These are phyloP conservation scores for Brachionus rotundiformis DNA, from an alignment of 1,140 invertebrate species.

Conservation along the genomic window DNA sequence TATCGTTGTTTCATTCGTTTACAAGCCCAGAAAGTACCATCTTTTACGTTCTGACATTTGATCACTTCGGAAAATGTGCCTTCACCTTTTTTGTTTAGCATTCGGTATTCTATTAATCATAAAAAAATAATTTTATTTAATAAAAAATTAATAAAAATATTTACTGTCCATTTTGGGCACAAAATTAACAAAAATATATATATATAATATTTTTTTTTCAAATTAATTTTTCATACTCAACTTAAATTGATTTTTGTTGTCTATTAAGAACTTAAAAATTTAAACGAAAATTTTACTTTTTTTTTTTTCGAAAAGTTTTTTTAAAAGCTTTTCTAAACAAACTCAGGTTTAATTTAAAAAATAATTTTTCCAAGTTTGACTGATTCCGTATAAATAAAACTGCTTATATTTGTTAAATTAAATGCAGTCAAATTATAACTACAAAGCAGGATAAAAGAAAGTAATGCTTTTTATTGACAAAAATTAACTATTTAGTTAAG, in stretches of 20 bases:
- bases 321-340: constrained; percentile 9
- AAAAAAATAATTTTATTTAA: background rate
- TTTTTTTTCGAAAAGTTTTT: background rate
- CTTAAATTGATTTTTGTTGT: background rate
- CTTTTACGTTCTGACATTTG: constrained; percentile 69
- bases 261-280: constrained; percentile 6
- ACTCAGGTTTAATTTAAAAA: constrained; percentile 15
- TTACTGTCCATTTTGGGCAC: constrained; percentile 48
- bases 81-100: constrained; percentile 68
- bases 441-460: background rate
- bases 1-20: constrained; percentile 71
- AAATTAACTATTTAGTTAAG: background rate
- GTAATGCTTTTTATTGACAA: background rate
- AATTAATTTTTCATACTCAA: background rate
- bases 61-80: constrained; percentile 73
- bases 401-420: background rate
- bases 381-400: background rate
- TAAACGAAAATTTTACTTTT: background rate
- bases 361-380: background rate
- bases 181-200: background rate
- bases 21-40: constrained; percentile 68
- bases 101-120: constrained; percentile 67
- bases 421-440: constrained; percentile 7
- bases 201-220: no score
- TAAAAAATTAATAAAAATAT: background rate